Evolutionary conservation across 2,113 vertebrate species (phyloP), one percentile per base, ranked within the genome.

Genomic region (Gorsachius goisagi): DNA sequence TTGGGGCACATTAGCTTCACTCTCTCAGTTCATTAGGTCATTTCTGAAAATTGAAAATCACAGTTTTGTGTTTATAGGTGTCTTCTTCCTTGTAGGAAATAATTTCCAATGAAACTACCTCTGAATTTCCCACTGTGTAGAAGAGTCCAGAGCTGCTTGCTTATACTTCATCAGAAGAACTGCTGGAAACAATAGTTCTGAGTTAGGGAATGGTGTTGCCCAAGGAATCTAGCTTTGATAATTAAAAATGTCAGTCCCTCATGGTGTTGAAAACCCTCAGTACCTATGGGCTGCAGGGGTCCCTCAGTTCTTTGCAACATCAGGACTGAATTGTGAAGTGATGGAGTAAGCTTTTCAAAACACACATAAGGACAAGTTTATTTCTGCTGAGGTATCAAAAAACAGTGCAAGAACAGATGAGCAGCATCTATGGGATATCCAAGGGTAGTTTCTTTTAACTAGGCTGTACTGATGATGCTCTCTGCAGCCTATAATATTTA

Each of bases 21-120:
- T 93, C 59, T 90, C 87, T 95, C 53, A 47, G 75, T 88, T 95
- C 91, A 85, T 95, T 93, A 94, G 95, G 83, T 87, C 71, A 89
- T 93, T 93, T 91, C 72, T 83, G 85, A 94, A 96, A 94, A 90
- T 71, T 0, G 2, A 86, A 95, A 95, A 76, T 73, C 89, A 83
- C 73, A 47, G 55, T 92, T 93, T 85, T 85, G 21, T 82, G 56
- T 90, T 93, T 93, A 81, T 75, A 92, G 77, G 52, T 85, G 35
- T 30, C 67, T 93, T 94, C 90, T 92, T 67, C 90, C 75, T 94
- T 75, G 72, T 63, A 91, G 55, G 63, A 94, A 90, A 96, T 84
- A 0, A 85, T 75, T 90, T 95, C 62, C 81, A 93, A 37, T 85
- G 71, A 90, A 94, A 95, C 45, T 64, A 49, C 53, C 85, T 75